Base-by-base conservation (phyloP, 2,113 vertebrate genomes). In the Scalopus aquaticus region DNA sequence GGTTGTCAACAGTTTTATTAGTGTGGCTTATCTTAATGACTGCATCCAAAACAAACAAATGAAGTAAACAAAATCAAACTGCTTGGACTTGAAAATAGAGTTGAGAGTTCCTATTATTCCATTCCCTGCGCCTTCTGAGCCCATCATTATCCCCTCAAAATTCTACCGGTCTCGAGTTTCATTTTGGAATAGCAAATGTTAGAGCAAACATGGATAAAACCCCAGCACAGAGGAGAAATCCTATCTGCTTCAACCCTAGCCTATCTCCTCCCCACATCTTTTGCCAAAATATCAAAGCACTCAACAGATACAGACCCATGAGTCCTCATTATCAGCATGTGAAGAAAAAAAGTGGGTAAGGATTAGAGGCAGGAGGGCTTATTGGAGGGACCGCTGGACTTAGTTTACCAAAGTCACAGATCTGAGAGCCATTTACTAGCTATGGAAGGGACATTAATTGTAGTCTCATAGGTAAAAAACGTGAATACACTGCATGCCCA, bases 271-370 rank as follows among this genome's bases (percentile, higher is more conserved):
- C 96, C 94, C 97, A 77, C 28, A 94, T 51, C 90, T 96, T 97
- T 96, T 92, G 85, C 72, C 95, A 95, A 95, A 96, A 94, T 95
- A 95, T 94, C 83, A 96, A 95, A 96, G 95, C 95, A 96, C 96
- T 96, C 11, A 96, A 93, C 83, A 95, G 96, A 97, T 96, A 97
- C 95, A 97, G 97, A 97, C 96, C 96, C 96, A 95, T 93, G 96
- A 94, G 85, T 96, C 96, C 96, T 96, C 96, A 96, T 83, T 93
- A 96, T 94, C 93, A 97, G 96, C 93, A 96, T 95, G 96, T 91
- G 96, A 96, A 96, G 93, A 88, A 92, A 96, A 95, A 97, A 95
- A 96, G 95, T 26, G 93, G 83, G 94, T 89, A 94, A 94, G 90
- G 78, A 62, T 95, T 95, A 96, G 89, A 95, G 78, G 95, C 86